Conservation (phyloP, 30 jellyfish, hydroid and myxozoan genomes). For the Turritopsis rubra region DNA sequence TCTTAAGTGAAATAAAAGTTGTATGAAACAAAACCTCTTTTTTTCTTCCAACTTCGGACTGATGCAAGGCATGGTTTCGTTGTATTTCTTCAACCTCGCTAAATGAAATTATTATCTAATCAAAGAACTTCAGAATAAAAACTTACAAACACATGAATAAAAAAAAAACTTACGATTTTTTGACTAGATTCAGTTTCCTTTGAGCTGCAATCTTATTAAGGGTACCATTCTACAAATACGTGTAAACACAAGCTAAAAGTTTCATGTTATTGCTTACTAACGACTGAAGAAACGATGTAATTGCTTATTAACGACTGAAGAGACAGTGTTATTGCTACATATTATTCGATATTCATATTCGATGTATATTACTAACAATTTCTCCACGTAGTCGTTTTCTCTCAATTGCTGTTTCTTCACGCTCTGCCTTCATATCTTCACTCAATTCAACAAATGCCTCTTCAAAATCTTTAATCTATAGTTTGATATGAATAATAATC, state of each 20-base stretch:
- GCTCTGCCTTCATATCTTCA: constrained; percentile 69
- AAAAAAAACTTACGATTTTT: constrained; percentile 41
- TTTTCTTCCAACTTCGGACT: constrained; percentile 32
- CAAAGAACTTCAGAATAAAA: background rate
- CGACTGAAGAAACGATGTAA: background rate
- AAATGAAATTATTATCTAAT: background rate
- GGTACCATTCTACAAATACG: constrained; percentile 43
- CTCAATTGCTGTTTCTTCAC: constrained; percentile 46
- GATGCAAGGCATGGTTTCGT: constrained; percentile 34
- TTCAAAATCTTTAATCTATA: constrained; percentile 58
- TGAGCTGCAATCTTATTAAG: constrained; percentile 51
- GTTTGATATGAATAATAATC: background rate
- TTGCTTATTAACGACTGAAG: background rate
- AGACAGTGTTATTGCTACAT: background rate
- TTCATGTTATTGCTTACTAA: too few relatives aligned
- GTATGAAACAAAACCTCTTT: constrained; percentile 36
- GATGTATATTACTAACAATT: constrained; percentile 38
- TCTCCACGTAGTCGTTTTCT: constrained; percentile 42
- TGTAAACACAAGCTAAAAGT: background rate
- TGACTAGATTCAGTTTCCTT: constrained; percentile 27
- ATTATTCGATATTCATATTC: background rate
- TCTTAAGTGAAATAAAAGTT: too few relatives aligned
- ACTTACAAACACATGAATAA: background rate
- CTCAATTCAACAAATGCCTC: constrained; percentile 56
- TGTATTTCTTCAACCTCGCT: constrained; percentile 53